Conservation (phyloP, 2,113 vertebrate species). For the Coturnix japonica region DNA sequence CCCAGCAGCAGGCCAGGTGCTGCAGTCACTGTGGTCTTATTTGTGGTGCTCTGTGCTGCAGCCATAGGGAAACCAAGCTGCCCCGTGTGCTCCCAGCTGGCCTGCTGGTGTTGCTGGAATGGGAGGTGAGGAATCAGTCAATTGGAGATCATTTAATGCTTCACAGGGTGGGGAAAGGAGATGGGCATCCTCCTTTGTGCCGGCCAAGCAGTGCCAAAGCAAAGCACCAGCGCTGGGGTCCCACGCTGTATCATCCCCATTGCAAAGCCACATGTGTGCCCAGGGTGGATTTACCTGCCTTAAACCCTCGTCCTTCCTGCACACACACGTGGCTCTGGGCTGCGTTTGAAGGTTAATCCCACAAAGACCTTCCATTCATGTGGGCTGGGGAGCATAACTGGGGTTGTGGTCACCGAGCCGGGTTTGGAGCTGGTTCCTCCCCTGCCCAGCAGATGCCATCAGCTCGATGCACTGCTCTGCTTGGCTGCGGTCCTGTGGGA, state of each 20-base stretch:
- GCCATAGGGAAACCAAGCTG: not conserved
- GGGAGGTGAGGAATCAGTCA: fast-evolving
- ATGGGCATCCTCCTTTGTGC: fast-evolving
- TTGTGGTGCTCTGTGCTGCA: not conserved
- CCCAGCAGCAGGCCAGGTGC: fast-evolving
- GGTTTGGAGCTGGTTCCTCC: not conserved
- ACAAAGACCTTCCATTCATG: fast-evolving
- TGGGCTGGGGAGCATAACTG: fast-evolving
- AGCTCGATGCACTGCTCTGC: fast-evolving
- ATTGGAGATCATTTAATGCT: fast-evolving
- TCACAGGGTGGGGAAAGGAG: not conserved
- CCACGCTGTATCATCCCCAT: fast-evolving
- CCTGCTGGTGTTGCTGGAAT: not conserved
- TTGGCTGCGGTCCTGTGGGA: fast-evolving
- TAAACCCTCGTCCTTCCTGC: not conserved
- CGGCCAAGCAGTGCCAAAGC: not conserved
- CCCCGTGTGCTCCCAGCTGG: not conserved
- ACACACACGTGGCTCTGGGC: fast-evolving
- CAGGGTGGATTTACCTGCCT: not conserved
- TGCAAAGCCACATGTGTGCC: not conserved
- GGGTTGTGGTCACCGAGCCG: fast-evolving
- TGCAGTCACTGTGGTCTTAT: fast-evolving
- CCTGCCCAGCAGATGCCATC: fast-evolving
- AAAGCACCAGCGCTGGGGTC: fast-evolving
- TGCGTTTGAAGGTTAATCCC: fast-evolving